Evolutionary conservation across 2,888 invertebrate species (phyloP), one percentile per base, ranked within the genome.

Genomic region (Strigamia transsilvanica): DNA sequence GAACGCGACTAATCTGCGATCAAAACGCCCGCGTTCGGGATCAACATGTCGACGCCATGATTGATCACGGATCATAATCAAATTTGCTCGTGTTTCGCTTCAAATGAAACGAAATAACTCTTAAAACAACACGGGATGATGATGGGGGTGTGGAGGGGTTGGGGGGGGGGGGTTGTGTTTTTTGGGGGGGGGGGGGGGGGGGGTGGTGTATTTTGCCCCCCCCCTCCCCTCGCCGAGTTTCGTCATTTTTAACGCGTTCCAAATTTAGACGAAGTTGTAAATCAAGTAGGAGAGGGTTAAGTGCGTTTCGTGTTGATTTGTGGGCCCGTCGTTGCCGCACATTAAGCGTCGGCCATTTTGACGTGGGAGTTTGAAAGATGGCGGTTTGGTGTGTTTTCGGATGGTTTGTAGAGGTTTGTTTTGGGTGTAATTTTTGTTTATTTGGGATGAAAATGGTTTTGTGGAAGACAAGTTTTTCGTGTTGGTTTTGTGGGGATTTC

Each of bases 31-130:
- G 15, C 15, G 46, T 15, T 46, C 46, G 46, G 46, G 46, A 46
- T 46, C 46, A 46, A 46, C 46, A 46, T 46, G 46, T 46, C 46
- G 46, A 46, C 46, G 46, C 46, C 46, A 46, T 46, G 46, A 46
- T 46, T 46, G 46, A 46, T 46, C 46, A 46, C 46, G 46, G 46
- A 46, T 46, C 46, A 46, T 46, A 46, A 46, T 46, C 46, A 13
- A 15, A 46, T 46, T 46, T 46, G 46, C 46, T 15, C 46, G 46
- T 15, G 46, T 13, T 46, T 3, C 46, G 46, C 46, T 46, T 15
- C 13, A 46, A 46, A 46, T 46, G 46, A 46, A 46, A 46, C 46
- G 4, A 46, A 46, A 46, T 46, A 46, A 46, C 46, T 46, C 46
- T 46, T 12, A 15, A 13, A 46, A 46, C 15, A 15, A 3, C 6